These are phyloP conservation scores for Andrena trimmerana DNA, from an alignment of 2,888 invertebrate genomes.

Conservation along the genomic window DNA sequence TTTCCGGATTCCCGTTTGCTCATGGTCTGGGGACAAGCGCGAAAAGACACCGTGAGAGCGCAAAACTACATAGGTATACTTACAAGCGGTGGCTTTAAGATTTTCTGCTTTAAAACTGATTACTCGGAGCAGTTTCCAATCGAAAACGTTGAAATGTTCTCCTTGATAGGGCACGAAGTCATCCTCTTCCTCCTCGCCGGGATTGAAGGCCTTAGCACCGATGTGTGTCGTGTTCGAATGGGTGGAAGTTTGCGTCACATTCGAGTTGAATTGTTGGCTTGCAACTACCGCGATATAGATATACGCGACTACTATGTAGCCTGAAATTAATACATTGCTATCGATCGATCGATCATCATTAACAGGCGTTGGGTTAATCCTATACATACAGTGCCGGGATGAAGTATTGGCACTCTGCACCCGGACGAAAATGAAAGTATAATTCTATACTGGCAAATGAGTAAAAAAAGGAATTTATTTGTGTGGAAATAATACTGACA, in stretches of 20 bases:
- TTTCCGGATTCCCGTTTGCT: slow-evolving; percentile 87
- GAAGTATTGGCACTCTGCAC: too few relatives aligned
- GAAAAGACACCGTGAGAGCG: not conserved
- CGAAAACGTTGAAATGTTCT: slow-evolving; percentile 77
- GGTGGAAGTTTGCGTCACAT: too few relatives aligned
- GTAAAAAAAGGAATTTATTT: too few relatives aligned
- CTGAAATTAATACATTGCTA: slow-evolving; percentile 24
- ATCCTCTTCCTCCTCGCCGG: slow-evolving; percentile 57
- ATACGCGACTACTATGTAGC: slow-evolving; percentile 14
- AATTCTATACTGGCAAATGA: too few relatives aligned
- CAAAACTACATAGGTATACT: too few relatives aligned
- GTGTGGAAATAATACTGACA: too few relatives aligned
- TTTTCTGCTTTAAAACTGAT: not conserved
- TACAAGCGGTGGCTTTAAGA: too few relatives aligned
- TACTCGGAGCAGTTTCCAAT: slow-evolving; percentile 81
- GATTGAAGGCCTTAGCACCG: not conserved
- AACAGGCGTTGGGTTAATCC: not conserved
- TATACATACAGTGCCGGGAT: not conserved
- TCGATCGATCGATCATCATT: not conserved
- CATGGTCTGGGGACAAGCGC: not conserved
- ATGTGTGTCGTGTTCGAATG: not conserved
- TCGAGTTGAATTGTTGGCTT: not conserved
- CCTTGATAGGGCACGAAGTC: slow-evolving; percentile 80
- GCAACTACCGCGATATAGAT: slow-evolving; percentile 8
- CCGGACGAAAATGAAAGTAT: too few relatives aligned